A percentile compares a stretch with the other conserved stretches of the same genome.
Conservation (phyloP, 1,140 invertebrate species). For the Formica exsecta region DNA sequence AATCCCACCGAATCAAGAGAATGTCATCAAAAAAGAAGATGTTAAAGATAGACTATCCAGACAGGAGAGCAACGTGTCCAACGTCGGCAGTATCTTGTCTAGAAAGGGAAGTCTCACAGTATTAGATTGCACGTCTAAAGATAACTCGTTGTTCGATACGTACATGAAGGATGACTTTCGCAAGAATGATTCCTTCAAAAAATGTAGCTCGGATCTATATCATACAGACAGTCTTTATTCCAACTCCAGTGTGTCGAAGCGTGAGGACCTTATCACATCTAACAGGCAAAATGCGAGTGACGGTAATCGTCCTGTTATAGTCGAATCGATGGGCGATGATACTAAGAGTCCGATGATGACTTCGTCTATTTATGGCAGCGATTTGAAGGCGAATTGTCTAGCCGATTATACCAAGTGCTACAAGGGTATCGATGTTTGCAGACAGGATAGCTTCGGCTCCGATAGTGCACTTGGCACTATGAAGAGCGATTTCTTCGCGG, state of each 20-base stretch:
- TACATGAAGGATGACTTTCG: slow-evolving; percentile 58
- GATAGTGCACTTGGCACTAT: slow-evolving; percentile 86
- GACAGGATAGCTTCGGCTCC: slow-evolving; percentile 84
- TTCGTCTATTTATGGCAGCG: slow-evolving; percentile 63
- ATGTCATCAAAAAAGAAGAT: slow-evolving; percentile 12
- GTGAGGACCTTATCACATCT: slow-evolving; percentile 43
- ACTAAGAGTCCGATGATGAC: slow-evolving; percentile 51
- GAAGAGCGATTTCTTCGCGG: slow-evolving; percentile 85
- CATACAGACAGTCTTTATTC: slow-evolving; percentile 70
- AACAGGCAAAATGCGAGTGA: slow-evolving; percentile 48
- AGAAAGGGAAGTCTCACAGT: slow-evolving; percentile 74
- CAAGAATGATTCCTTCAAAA: slow-evolving; percentile 64
- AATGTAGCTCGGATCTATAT: slow-evolving; percentile 13
- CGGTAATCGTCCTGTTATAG: slow-evolving; percentile 15
- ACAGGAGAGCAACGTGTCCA: slow-evolving; percentile 71
- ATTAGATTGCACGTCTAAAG: slow-evolving; percentile 65
- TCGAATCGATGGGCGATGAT: slow-evolving; percentile 10
- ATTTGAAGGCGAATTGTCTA: slow-evolving; percentile 63
- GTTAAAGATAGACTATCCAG: slow-evolving; percentile 61
- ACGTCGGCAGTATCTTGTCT: slow-evolving; percentile 75
- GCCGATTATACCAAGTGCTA: slow-evolving; percentile 77
- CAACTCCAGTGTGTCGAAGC: slow-evolving; percentile 67
- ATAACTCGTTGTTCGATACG: slow-evolving; percentile 58
- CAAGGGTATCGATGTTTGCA: slow-evolving; percentile 77
- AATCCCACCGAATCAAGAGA: slow-evolving; percentile 35